These are phyloP conservation scores for Caranx ignobilis DNA, from an alignment of 2,113 vertebrate species.

Conservation along the genomic window DNA sequence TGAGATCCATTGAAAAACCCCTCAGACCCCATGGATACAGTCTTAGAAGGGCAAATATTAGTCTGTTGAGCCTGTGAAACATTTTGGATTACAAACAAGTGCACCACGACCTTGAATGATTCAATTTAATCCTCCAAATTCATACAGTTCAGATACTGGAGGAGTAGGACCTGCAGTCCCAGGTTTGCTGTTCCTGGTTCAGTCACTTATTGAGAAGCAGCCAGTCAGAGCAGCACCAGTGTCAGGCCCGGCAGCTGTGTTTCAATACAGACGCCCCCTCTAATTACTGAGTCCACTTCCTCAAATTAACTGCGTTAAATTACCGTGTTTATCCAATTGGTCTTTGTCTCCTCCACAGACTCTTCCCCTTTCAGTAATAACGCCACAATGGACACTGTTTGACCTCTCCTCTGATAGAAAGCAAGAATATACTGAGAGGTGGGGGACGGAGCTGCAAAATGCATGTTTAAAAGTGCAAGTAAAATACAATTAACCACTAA, in stretches of 20 bases:
- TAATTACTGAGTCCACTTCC: slow-evolving; percentile 6
- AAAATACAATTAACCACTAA: not conserved
- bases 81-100: no score
- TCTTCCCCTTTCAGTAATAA: not conserved
- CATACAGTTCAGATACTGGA: not conserved
- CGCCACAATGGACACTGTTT: not conserved
- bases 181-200: not conserved
- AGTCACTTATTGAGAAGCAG: not conserved
- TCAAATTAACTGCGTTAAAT: not conserved
- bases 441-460: not conserved
- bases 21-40: no score
- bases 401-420: not conserved
- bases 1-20: no score
- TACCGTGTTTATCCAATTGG: not conserved
- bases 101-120: not conserved
- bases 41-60: no score
- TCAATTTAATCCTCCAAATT: not conserved
- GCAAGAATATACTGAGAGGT: no score
- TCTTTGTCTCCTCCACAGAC: not conserved
- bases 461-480: not conserved
- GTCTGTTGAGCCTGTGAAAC: no score
- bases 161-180: not conserved
- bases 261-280: not conserved
- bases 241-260: not conserved
- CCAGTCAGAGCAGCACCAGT: not conserved